A percentile compares a stretch with the other conserved stretches of the same genome.
Evolutionary conservation across 2,797 vertebrate species (phyloP).

Genomic region (Falco peregrinus): DNA sequence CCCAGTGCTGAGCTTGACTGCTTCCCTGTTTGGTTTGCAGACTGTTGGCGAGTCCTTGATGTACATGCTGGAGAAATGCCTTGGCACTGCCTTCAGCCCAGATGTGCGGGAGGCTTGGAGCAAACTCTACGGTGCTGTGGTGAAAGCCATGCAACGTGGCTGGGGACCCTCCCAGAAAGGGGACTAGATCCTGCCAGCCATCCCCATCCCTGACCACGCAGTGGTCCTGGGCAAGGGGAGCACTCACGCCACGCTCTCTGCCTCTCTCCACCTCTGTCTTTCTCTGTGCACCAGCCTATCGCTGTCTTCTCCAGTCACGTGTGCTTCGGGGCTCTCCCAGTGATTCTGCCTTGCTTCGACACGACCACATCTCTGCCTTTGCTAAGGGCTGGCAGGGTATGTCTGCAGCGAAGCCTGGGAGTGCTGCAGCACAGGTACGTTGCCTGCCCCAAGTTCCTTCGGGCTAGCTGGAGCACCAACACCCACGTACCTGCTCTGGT

Average conservation of each 20-base stretch:
- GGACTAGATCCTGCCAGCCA: slow-evolving; percentile 6
- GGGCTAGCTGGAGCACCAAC: background rate
- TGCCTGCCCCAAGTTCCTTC: background rate
- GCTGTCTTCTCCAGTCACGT: background rate
- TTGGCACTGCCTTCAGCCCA: slow-evolving; percentile 87
- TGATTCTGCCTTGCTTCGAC: background rate
- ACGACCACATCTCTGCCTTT: background rate
- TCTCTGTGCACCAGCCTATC: background rate
- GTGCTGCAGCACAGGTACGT: background rate
- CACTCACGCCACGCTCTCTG: rapidly evolving
- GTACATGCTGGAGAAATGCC: slow-evolving; percentile 92
- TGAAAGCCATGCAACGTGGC: slow-evolving; percentile 87
- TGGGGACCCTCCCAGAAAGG: slow-evolving; percentile 74
- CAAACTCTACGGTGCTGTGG: slow-evolving; percentile 88
- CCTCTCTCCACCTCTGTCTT: background rate
- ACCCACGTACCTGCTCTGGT: background rate
- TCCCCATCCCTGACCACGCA: background rate
- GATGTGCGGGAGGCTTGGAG: slow-evolving; percentile 89
- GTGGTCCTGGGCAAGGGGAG: background rate
- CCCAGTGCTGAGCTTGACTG: background rate
- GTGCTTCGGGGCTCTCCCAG: background rate
- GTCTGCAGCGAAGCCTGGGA: background rate
- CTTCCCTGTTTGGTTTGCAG: slow-evolving; percentile 72
- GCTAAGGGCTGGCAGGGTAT: background rate
- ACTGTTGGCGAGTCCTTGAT: slow-evolving; percentile 90